Base-by-base conservation (phyloP, 2,888 invertebrate genomes). In the Dolichopus griseipennis region DNA sequence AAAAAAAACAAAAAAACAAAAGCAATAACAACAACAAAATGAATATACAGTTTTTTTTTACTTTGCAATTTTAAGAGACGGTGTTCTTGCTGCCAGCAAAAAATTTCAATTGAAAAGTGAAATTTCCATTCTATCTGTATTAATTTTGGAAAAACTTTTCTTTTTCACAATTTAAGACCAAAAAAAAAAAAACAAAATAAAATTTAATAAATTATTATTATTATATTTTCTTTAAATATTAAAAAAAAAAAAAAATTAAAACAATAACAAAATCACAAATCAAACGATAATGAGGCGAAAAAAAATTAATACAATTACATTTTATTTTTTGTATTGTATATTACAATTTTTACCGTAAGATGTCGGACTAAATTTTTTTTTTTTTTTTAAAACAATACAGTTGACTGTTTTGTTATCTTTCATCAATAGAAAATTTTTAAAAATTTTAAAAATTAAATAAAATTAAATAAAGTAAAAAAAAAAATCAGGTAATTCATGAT, bases 331-430 rank as follows among this genome's bases (percentile, higher is more conserved):
- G n/a, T n/a, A n/a, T n/a, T n/a, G n/a, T n/a, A n/a, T n/a, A n/a
- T n/a, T n/a, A n/a, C 8, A 37, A 37, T 52, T 52, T 52, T 52
- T 52, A 52, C 52, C 52, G 52, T 52, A 52, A 52, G n/a, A 52
- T 52, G 52, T 52, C 52, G 52, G 52, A 52, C 52, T 52, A 18
- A 52, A 52, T 52, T 52, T 52, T 52, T 52, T 52, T 52, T 37
- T 52, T 52, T 18, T 52, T 15, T n/a, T n/a, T n/a, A n/a, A 27
- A 27, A 27, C 27, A 27, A 27, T 27, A 18, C 52, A 1, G 1
- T 52, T 52, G 18, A 2, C 9, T 52, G 9, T 52, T 52, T 1
- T 52, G 1, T 15, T 52, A 52, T 52, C 52, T 52, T 18, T 18
- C 12, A 41, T 41, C 41, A 41, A 27, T 27, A 27, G 5, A 27